These are phyloP conservation scores for Liodrosophila aerea DNA, from an alignment of 2,888 invertebrate species.

Conservation along the genomic window DNA sequence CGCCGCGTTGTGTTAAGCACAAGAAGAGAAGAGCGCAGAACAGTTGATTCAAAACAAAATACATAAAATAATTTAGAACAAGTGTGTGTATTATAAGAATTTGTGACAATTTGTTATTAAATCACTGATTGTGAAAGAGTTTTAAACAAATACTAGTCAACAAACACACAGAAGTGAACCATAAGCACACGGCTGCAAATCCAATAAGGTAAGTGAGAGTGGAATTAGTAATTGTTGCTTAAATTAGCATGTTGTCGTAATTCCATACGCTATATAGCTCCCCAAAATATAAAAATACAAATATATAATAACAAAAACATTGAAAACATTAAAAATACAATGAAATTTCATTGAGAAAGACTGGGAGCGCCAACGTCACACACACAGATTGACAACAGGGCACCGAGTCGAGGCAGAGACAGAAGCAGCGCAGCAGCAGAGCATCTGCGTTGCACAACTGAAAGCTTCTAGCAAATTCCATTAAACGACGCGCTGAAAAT, in stretches of 20 bases:
- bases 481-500: constrained; percentile 30
- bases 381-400: constrained; percentile 59
- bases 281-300: constrained; percentile 14
- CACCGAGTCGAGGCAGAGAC: constrained; percentile 17
- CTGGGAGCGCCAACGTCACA: constrained; percentile 39
- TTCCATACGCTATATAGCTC: constrained; percentile 2
- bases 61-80: constrained; percentile 9
- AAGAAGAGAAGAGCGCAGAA: constrained; percentile 5
- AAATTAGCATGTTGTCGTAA: constrained; percentile 23
- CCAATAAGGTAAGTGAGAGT: constrained; percentile 37
- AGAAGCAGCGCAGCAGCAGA: constrained; percentile 4
- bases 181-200: constrained; percentile 33
- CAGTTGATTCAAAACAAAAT: constrained; percentile 18
- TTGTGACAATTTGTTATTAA: constrained; percentile 1
- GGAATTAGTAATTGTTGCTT: constrained; percentile 28
- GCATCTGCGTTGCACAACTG: constrained; percentile 61
- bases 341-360: constrained; percentile 7
- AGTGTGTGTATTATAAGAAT: constrained; percentile 6
- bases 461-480: constrained; percentile 70
- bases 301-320: constrained; percentile 4
- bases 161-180: constrained; percentile 3
- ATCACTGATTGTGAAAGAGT: constrained; percentile 7
- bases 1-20: constrained; percentile 9
- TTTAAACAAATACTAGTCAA: not conserved
- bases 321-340: constrained; percentile 5